Percentiles rank a stretch among this genome's conserved stretches.
These are phyloP conservation scores for Minunthozetes semirufus DNA, from an alignment of 2,888 invertebrate species.

Conservation along the genomic window DNA sequence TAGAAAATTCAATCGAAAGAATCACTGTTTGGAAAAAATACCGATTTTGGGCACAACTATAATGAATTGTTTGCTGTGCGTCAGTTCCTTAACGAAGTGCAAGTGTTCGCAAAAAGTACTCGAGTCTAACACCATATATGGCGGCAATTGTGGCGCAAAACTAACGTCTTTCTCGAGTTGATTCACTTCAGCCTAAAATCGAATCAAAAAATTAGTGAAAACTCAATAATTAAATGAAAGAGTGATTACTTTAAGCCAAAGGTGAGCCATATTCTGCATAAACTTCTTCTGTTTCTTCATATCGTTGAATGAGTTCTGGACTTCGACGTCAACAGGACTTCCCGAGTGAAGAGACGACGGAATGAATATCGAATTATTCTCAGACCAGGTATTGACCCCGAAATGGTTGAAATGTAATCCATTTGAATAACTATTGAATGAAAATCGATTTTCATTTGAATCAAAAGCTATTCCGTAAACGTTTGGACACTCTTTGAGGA, in stretches of 20 bases:
- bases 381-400: not conserved
- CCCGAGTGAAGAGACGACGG: not conserved
- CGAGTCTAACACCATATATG: conserved; percentile 62
- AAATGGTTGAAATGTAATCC: not conserved
- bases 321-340: not conserved
- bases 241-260: conserved; percentile 74
- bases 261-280: conserved; percentile 75
- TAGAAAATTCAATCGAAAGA: too few species aligned
- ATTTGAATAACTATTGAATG: conserved; percentile 3
- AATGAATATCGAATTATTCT: conserved; percentile 11
- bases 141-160: conserved; percentile 56
- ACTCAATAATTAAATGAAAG: not conserved
- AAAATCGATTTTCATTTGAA: conserved; percentile 15
- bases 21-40: too few species aligned
- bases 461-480: conserved; percentile 21
- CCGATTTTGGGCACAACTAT: conserved; percentile 80
- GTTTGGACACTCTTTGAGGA: conserved; percentile 8
- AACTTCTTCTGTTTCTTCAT: conserved; percentile 46
- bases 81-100: conserved; percentile 69
- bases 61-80: conserved; percentile 74
- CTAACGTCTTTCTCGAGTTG: conserved; percentile 62
- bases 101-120: conserved; percentile 65
- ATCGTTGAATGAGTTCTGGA: conserved; percentile 7
- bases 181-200: conserved; percentile 64
- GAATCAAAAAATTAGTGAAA: conserved; percentile 1